These are phyloP conservation scores for Hyppa rectilinea DNA, from an alignment of 2,888 invertebrate genomes.

Conservation along the genomic window DNA sequence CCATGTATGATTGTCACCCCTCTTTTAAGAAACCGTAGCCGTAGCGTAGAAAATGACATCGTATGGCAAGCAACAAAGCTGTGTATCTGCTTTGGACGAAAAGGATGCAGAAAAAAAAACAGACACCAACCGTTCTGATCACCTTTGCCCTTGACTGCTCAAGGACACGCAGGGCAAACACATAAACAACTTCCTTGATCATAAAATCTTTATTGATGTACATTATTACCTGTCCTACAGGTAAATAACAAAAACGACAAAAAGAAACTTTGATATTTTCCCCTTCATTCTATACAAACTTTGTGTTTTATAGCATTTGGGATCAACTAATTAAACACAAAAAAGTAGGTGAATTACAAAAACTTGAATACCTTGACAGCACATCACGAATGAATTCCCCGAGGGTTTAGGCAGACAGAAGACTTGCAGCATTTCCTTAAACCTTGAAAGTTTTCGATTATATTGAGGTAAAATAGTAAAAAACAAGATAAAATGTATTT, in stretches of 20 bases:
- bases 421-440: background rate
- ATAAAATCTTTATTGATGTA: slow-evolving; percentile 23
- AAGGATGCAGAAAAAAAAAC: background rate
- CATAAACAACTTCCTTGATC: slow-evolving; percentile 14
- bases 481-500: too few species aligned
- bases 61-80: background rate
- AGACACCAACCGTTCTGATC: background rate
- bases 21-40: too few species aligned
- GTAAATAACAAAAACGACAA: slow-evolving; percentile 21
- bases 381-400: background rate
- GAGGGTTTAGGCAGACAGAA: too few species aligned
- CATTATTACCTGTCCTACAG: slow-evolving; percentile 8
- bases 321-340: slow-evolving; percentile 17
- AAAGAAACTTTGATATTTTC: slow-evolving; percentile 9
- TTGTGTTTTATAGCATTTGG: slow-evolving; percentile 6
- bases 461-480: background rate
- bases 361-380: background rate
- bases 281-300: background rate
- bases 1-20: too few species aligned
- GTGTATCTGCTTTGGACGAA: background rate
- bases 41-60: too few species aligned
- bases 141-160: slow-evolving; percentile 1
- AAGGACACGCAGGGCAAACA: slow-evolving; percentile 14
- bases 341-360: background rate
- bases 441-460: background rate